Evolutionary conservation across 2,797 vertebrate genomes (phyloP).

Genomic region (Danio aesculapii): DNA sequence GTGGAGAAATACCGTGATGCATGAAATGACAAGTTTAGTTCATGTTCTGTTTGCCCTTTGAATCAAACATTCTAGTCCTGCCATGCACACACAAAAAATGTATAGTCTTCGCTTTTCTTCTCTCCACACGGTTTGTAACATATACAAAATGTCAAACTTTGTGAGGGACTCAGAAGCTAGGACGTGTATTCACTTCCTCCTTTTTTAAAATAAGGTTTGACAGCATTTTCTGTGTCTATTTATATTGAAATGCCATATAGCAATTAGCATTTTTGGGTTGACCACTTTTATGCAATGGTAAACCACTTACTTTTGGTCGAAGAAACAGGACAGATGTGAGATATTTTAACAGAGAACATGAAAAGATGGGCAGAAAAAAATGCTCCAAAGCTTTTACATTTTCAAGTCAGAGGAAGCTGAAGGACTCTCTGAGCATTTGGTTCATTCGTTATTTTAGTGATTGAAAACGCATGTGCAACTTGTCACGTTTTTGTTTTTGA

Average conservation of each 20-base stretch:
- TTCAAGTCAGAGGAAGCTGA: constrained; percentile 42
- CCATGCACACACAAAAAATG: constrained; percentile 5
- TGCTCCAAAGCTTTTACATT: constrained; percentile 41
- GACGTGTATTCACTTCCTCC: constrained; percentile 66
- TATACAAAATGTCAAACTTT: constrained; percentile 62
- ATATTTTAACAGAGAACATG: constrained; percentile 77
- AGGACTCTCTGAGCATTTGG: constrained; percentile 17
- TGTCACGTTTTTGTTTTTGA: constrained; percentile 55
- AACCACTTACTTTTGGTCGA: constrained; percentile 71
- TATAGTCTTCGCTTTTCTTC: constrained; percentile 29
- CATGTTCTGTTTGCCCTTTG: constrained; percentile 42
- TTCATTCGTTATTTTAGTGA: constrained; percentile 17
- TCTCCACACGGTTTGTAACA: constrained; percentile 43
- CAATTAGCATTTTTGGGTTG: constrained; percentile 79
- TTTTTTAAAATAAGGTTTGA: constrained; percentile 71
- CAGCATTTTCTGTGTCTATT: constrained; percentile 73
- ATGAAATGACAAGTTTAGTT: constrained; percentile 71
- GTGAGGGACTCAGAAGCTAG: constrained; percentile 57
- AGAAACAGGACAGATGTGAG: constrained; percentile 73
- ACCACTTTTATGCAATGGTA: constrained; percentile 79
- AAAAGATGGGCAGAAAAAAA: constrained; percentile 66
- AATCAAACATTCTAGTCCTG: constrained; percentile 42
- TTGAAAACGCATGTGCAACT: constrained; percentile 37
- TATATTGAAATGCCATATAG: constrained; percentile 73
- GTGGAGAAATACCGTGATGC: constrained; percentile 68